Evolutionary conservation across 2,797 vertebrate genomes (phyloP).

Genomic region (Bovichtus diacanthus): DNA sequence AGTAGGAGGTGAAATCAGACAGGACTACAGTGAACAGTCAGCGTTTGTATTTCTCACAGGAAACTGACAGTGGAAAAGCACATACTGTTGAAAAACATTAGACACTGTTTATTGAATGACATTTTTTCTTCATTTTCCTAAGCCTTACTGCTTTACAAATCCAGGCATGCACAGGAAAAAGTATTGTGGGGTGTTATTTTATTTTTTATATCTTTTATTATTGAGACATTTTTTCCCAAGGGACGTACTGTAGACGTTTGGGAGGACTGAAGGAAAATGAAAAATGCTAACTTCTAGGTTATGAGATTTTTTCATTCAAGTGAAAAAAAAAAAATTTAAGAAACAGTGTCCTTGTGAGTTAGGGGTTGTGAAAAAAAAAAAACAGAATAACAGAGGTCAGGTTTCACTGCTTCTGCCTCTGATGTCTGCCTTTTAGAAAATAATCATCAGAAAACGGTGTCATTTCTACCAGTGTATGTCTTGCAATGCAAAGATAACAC

Average conservation of each 20-base stretch:
- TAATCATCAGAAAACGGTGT: neutral
- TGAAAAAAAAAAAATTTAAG: conserved; percentile 39
- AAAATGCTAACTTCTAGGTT: conserved; percentile 63
- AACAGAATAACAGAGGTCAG: conserved; percentile 13
- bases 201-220: conserved; percentile 29
- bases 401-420: neutral
- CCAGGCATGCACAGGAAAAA: conserved; percentile 25
- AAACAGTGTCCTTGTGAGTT: neutral
- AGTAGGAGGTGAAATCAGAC: conserved; percentile 14
- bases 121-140: conserved; percentile 33
- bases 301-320: conserved; percentile 60
- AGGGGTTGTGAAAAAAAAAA: conserved; percentile 6
- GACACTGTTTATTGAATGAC: conserved; percentile 46
- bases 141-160: conserved; percentile 36
- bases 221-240: conserved; percentile 44
- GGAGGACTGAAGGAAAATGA: conserved; percentile 56
- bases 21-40: conserved; percentile 32
- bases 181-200: conserved; percentile 15
- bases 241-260: conserved; percentile 17
- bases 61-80: conserved; percentile 18
- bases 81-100: conserved; percentile 37
- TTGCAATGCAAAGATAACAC: neutral
- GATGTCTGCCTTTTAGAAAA: conserved; percentile 10
- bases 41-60: conserved; percentile 29
- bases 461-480: neutral